Percentiles rank a stretch among this genome's conserved stretches.
phyloP scores from a whole-genome alignment of 2,797 vertebrate genomes.

The Rousettus madagascariensis region DNA sequence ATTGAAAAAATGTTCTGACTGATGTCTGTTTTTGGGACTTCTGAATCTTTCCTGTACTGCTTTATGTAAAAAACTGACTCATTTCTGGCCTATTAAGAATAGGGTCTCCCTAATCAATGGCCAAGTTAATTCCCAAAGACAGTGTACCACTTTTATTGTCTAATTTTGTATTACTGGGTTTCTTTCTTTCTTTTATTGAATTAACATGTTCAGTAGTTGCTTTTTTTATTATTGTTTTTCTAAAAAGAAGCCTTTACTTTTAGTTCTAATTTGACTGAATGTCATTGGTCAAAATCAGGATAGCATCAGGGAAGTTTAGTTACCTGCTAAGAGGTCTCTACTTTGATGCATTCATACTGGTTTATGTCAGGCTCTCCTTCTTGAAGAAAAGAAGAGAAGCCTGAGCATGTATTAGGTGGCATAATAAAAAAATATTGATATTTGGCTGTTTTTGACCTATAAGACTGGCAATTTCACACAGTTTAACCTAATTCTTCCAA shows the following conservation, averaged over 20 bases:
- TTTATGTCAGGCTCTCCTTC: not conserved
- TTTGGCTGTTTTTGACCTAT: not conserved
- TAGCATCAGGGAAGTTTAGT: not conserved
- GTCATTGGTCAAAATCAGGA: not conserved
- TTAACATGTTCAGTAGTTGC: not conserved
- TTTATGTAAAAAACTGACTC: not conserved
- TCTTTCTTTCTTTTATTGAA: not conserved
- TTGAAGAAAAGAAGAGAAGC: slow-evolving; percentile 22
- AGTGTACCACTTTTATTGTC: not conserved
- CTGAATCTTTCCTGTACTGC: not conserved
- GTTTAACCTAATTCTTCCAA: not conserved
- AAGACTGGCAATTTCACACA: not conserved
- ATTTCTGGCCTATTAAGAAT: slow-evolving; percentile 7
- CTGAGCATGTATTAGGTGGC: not conserved
- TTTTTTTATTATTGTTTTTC: not conserved
- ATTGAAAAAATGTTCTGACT: not conserved
- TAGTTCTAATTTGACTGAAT: slow-evolving; percentile 22
- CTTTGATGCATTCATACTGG: not conserved
- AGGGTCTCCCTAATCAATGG: not conserved
- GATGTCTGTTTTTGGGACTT: not conserved
- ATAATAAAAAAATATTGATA: not conserved
- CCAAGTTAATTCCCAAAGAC: not conserved
- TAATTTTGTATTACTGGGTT: slow-evolving; percentile 14
- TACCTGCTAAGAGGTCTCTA: not conserved
- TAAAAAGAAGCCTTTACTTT: not conserved